Conservation (phyloP, 2,888 invertebrate genomes). For the Diplolepis rosae region DNA sequence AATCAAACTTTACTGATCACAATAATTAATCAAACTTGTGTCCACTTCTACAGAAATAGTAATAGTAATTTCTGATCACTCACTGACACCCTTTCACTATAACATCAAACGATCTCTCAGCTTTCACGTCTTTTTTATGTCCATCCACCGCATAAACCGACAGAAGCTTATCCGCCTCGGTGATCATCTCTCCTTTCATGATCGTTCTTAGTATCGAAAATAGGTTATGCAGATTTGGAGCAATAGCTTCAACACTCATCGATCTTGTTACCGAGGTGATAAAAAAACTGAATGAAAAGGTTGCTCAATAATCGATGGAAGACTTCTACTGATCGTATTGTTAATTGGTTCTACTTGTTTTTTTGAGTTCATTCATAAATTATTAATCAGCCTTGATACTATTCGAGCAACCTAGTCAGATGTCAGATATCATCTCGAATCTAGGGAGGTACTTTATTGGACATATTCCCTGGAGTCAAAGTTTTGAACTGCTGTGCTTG, state of each 20-base stretch:
- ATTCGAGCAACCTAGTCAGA: slow-evolving; percentile 7
- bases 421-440: slow-evolving; percentile 8
- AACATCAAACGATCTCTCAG: not conserved
- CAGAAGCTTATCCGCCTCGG: not conserved
- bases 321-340: no score
- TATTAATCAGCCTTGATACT: not conserved
- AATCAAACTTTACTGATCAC: slow-evolving; percentile 13
- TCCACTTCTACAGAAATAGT: no score
- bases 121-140: slow-evolving; percentile 11
- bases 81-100: not conserved
- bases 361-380: not conserved
- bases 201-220: slow-evolving; percentile 20
- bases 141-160: slow-evolving; percentile 9
- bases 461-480: slow-evolving; percentile 20
- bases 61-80: not conserved
- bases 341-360: no score
- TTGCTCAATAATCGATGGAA: not conserved
- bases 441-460: slow-evolving; percentile 22
- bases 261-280: not conserved
- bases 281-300: not conserved
- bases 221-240: slow-evolving; percentile 18
- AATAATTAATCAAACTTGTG: slow-evolving; percentile 25
- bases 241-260: slow-evolving; percentile 1
- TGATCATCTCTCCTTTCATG: slow-evolving; percentile 10
- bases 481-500: slow-evolving; percentile 10